Conservation (phyloP, 2,797 vertebrate species). For the Galago senegalensis region DNA sequence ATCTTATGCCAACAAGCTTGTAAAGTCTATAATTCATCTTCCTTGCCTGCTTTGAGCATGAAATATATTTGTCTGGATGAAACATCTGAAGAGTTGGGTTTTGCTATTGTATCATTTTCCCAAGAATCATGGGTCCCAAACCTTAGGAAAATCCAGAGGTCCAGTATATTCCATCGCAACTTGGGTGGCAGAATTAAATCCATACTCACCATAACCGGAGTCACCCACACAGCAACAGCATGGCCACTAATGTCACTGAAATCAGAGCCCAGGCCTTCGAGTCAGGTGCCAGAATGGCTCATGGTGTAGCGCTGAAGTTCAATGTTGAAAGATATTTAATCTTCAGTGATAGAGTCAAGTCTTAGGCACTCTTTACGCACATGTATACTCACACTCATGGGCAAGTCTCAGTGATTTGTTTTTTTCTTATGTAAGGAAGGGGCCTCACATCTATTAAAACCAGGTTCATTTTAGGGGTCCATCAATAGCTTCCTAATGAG, state of each 20-base stretch:
- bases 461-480: not conserved
- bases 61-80: not conserved
- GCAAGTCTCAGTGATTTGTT: not conserved
- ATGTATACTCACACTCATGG: not conserved
- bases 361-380: not conserved
- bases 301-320: not conserved
- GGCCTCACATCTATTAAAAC: not conserved
- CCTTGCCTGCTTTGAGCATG: not conserved
- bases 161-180: not conserved
- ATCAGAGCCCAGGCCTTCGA: not conserved
- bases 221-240: not conserved
- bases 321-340: not conserved
- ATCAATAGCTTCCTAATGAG: not conserved
- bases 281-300: not conserved
- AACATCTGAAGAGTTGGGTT: slow-evolving; percentile 15
- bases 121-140: not conserved
- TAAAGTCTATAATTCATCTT: slow-evolving; percentile 3
- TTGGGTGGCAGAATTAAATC: too few relatives aligned
- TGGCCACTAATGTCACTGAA: not conserved
- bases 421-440: not conserved
- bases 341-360: not conserved
- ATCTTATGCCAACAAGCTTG: slow-evolving; percentile 54
- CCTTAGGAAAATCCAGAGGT: not conserved
- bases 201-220: too few relatives aligned
- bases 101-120: not conserved